phyloP scores from a whole-genome alignment of 2,888 invertebrate genomes.

The Lordiphosa andalusiaca region DNA sequence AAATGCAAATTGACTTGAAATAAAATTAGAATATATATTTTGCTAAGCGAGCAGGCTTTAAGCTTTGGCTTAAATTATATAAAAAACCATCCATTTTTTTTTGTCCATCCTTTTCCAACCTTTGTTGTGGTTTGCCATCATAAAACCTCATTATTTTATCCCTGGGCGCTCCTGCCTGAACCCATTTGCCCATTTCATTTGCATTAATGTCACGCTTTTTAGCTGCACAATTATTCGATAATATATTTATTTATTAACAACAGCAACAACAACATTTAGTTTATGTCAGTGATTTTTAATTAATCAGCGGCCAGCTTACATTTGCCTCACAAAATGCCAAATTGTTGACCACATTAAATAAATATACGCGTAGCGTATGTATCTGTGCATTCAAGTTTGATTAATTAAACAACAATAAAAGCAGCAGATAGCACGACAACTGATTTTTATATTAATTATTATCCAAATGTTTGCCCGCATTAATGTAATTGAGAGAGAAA shows the following conservation, averaged over 20 bases:
- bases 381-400: conserved; percentile 35
- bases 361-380: conserved; percentile 8
- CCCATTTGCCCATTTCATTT: background rate
- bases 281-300: conserved; percentile 52
- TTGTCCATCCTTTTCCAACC: too few relatives aligned
- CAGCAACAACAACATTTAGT: conserved; percentile 4
- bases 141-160: too few relatives aligned
- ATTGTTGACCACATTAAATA: conserved; percentile 37
- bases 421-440: conserved; percentile 36
- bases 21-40: too few relatives aligned
- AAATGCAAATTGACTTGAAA: too few relatives aligned
- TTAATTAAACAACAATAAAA: conserved; percentile 59
- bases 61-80: too few relatives aligned
- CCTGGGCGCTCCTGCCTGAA: background rate
- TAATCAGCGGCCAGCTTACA: conserved; percentile 52
- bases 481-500: conserved; percentile 22
- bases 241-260: conserved; percentile 9
- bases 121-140: too few relatives aligned
- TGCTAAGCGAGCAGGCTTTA: too few relatives aligned
- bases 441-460: conserved; percentile 64
- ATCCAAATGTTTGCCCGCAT: conserved; percentile 49
- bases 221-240: background rate
- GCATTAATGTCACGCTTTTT: conserved; percentile 12
- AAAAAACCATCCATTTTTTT: too few relatives aligned
- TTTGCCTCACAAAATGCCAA: conserved; percentile 5